Conservation (phyloP, 2,113 vertebrate genomes). For the human (Homo sapiens) region GRCh38 chr3:122845501-122846000, state of each 20-base stretch:
- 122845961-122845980: background rate
- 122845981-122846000: background rate
- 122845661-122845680: background rate
- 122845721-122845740: constrained; percentile 39
- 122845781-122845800: constrained; percentile 96
- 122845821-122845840: constrained; percentile 97
- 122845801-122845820: constrained; percentile 95
- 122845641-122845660: background rate
- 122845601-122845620: too few relatives aligned
- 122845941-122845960: constrained; percentile 41
- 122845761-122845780: constrained; percentile 97
- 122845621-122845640: too few relatives aligned
- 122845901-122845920: constrained; percentile 46
- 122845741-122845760: constrained; percentile 56
- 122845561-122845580: too few relatives aligned
- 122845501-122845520: too few relatives aligned
- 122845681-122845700: constrained; percentile 33
- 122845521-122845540: too few relatives aligned
- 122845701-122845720: constrained; percentile 47
- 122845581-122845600: too few relatives aligned
- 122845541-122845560: too few relatives aligned
- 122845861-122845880: constrained; percentile 94
- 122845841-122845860: constrained; percentile 94
- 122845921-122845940: background rate
- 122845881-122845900: constrained; percentile 51